phyloP scores from a whole-genome alignment of 2,888 invertebrate species.

The Pycnomerus fuliginosus region DNA sequence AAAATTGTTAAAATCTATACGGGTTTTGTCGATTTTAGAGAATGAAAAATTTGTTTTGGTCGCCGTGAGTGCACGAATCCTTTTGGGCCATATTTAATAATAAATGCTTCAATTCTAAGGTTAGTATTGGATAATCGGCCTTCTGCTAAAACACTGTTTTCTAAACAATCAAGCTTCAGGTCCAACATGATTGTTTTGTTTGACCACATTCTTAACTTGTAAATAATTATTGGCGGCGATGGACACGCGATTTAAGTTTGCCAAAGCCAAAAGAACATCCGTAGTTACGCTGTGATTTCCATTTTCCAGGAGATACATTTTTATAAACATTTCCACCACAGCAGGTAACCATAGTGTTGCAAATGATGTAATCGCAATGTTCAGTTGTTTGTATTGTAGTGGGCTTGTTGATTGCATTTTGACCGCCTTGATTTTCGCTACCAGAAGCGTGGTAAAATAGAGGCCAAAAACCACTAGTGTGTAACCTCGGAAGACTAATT shows the following conservation, averaged over 20 bases:
- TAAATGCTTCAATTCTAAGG: too few relatives aligned
- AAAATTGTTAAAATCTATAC: too few relatives aligned
- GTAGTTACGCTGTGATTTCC: constrained; percentile 34
- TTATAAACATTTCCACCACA: constrained; percentile 40
- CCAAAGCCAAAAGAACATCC: constrained; percentile 38
- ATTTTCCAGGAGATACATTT: constrained; percentile 39
- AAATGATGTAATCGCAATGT: constrained; percentile 34
- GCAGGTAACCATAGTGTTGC: constrained; percentile 46
- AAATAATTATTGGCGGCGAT: constrained; percentile 31
- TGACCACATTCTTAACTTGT: constrained; percentile 28
- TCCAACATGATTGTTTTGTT: constrained; percentile 32
- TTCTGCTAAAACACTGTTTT: too few relatives aligned
- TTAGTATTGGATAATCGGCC: too few relatives aligned
- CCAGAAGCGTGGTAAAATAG: constrained; percentile 40
- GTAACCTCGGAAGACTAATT: constrained; percentile 23
- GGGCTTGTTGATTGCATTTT: constrained; percentile 30
- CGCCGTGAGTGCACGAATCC: too few relatives aligned
- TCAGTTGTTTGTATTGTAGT: too few relatives aligned
- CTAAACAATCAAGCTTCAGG: constrained; percentile 26
- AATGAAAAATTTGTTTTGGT: too few relatives aligned
- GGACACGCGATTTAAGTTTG: constrained; percentile 37
- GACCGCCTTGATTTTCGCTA: constrained; percentile 34
- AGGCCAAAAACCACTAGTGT: constrained; percentile 39
- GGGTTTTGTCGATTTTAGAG: too few relatives aligned
- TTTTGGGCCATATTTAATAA: too few relatives aligned